Conservation (phyloP, 2,797 vertebrate species). For the Anguilla marmorata region DNA sequence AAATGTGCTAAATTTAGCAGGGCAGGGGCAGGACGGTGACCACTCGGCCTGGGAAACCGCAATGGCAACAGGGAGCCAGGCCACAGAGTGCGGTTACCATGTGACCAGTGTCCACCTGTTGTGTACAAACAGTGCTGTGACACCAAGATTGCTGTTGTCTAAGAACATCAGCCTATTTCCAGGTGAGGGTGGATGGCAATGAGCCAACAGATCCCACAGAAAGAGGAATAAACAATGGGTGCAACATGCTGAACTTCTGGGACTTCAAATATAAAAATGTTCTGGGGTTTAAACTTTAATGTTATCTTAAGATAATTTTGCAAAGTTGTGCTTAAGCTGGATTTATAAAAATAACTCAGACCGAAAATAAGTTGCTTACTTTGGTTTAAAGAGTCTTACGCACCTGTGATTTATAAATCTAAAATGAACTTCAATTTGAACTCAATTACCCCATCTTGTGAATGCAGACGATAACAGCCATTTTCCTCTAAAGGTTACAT, state of each 20-base stretch:
- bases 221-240: background rate
- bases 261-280: too few relatives aligned
- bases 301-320: too few relatives aligned
- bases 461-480: too few relatives aligned
- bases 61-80: constrained; percentile 35
- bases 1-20: constrained; percentile 71
- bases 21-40: constrained; percentile 40
- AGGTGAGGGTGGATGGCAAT: background rate
- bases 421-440: too few relatives aligned
- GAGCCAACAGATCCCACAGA: background rate
- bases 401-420: too few relatives aligned
- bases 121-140: constrained; percentile 32
- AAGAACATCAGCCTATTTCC: background rate
- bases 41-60: constrained; percentile 55
- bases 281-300: too few relatives aligned
- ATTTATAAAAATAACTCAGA: too few relatives aligned
- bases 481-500: too few relatives aligned
- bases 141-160: background rate
- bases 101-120: constrained; percentile 29
- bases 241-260: background rate
- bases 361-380: too few relatives aligned
- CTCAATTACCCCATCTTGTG: too few relatives aligned
- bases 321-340: too few relatives aligned
- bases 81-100: background rate
- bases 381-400: too few relatives aligned